These are phyloP conservation scores for Nylanderia fulva DNA, from an alignment of 1,140 invertebrate genomes.

Conservation along the genomic window DNA sequence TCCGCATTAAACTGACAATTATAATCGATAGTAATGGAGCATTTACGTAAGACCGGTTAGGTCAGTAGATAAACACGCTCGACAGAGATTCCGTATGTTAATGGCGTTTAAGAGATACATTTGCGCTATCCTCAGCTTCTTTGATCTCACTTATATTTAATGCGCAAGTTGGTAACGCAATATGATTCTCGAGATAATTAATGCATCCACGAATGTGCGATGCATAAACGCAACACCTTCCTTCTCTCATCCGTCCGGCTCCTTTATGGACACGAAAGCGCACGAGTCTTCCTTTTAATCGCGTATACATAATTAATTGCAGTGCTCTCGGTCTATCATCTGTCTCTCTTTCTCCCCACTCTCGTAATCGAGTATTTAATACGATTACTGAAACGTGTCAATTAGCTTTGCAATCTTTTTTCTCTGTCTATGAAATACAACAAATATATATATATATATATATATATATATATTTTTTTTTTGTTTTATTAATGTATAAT, in stretches of 20 bases:
- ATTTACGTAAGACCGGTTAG: constrained; percentile 24
- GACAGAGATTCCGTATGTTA: constrained; percentile 30
- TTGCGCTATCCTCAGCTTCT: neutral
- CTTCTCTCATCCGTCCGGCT: constrained; percentile 18
- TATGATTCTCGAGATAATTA: constrained; percentile 67
- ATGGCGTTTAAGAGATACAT: neutral
- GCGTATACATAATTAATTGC: constrained; percentile 77
- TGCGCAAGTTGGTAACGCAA: constrained; percentile 38
- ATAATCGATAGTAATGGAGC: constrained; percentile 13
- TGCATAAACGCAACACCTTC: constrained; percentile 69
- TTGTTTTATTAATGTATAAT: neutral
- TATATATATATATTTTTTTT: too few relatives aligned
- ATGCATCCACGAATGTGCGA: constrained; percentile 64
- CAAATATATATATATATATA: too few relatives aligned
- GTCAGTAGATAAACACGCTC: constrained; percentile 7
- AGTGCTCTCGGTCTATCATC: constrained; percentile 39
- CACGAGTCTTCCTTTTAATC: constrained; percentile 74
- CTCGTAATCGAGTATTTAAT: constrained; percentile 22
- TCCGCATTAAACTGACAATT: constrained; percentile 5
- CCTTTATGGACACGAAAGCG: constrained; percentile 73
- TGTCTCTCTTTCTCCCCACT: constrained; percentile 3
- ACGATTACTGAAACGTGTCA: constrained; percentile 51
- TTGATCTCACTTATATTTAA: constrained; percentile 45
- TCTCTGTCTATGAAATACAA: neutral
- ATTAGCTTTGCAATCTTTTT: constrained; percentile 44